Conservation (phyloP, 1,140 invertebrate species). For the Rhagoletis zephyria region DNA sequence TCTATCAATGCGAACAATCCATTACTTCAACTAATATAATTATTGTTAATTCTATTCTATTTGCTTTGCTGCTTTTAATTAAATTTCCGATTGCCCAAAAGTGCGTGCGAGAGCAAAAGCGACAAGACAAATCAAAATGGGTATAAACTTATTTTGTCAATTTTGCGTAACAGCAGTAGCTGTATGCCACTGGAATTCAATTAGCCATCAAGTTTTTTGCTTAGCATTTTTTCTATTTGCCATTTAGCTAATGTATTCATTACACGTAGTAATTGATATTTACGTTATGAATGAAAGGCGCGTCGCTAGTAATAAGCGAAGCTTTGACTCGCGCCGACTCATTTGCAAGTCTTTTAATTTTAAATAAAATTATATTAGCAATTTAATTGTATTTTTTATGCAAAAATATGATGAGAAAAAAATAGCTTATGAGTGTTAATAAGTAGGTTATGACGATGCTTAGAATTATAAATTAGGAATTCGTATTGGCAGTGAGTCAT, state of each 20-base stretch:
- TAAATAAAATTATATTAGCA: background rate
- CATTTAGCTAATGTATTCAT: background rate
- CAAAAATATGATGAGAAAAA: background rate
- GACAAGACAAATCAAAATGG: background rate
- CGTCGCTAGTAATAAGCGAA: background rate
- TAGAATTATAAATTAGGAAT: no score
- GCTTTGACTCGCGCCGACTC: background rate
- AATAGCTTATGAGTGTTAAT: no score
- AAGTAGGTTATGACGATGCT: no score
- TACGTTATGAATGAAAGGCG: background rate
- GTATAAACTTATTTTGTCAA: background rate
- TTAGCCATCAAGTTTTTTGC: background rate
- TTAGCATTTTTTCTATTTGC: background rate
- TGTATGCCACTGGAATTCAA: conserved; percentile 12
- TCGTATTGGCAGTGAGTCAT: no score
- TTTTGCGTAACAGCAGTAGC: conserved; percentile 5
- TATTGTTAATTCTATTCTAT: conserved; percentile 1
- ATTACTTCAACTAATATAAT: conserved; percentile 32
- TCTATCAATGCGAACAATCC: background rate
- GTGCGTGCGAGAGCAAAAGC: conserved; percentile 16
- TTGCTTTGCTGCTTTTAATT: conserved; percentile 11
- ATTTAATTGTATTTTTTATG: background rate
- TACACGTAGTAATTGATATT: conserved; percentile 9
- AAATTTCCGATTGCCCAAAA: conserved; percentile 7
- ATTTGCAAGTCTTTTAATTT: background rate